A percentile compares a stretch with the other conserved stretches of the same genome.
phyloP scores from a whole-genome alignment of 2,888 invertebrate species.

The Mechanitis mazaeus region DNA sequence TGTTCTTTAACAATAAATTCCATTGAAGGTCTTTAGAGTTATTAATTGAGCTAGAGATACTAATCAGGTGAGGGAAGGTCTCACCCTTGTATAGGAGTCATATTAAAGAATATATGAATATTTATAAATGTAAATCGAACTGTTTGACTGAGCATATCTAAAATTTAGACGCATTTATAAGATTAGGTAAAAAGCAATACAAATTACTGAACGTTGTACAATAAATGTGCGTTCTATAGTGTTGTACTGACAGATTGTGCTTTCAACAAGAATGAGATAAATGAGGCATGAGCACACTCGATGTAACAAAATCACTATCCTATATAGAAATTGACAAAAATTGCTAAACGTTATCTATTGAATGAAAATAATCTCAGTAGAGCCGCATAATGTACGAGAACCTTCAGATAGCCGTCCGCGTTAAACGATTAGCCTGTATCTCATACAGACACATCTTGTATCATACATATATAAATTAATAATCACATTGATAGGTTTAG shows the following conservation, averaged over 20 bases:
- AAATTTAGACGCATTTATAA: conserved; percentile 16
- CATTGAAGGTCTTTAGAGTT: conserved; percentile 40
- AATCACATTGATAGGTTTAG: conserved; percentile 67
- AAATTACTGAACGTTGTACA: conserved; percentile 6
- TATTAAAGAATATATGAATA: conserved; percentile 46
- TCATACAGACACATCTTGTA: conserved; percentile 49
- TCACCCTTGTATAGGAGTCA: conserved; percentile 31
- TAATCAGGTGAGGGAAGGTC: conserved; percentile 39
- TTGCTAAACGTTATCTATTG: conserved; percentile 53
- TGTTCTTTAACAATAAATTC: conserved; percentile 57
- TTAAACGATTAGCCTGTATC: conserved; percentile 50
- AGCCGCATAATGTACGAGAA: conserved; percentile 12
- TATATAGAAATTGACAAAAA: conserved; percentile 68
- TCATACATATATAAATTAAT: conserved; percentile 53
- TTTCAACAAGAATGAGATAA: conserved; percentile 4
- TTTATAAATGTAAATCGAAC: conserved; percentile 49
- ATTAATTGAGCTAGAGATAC: conserved; percentile 53
- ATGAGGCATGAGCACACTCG: background rate
- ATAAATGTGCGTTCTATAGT: conserved; percentile 19
- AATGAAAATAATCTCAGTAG: conserved; percentile 1
- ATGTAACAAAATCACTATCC: conserved; percentile 33
- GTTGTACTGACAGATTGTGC: conserved; percentile 22
- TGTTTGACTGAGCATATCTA: conserved; percentile 52
- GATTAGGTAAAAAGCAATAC: conserved; percentile 12
- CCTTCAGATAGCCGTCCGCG: conserved; percentile 38